Conservation (phyloP, 2,888 invertebrate species). For the Lamproptera curius region DNA sequence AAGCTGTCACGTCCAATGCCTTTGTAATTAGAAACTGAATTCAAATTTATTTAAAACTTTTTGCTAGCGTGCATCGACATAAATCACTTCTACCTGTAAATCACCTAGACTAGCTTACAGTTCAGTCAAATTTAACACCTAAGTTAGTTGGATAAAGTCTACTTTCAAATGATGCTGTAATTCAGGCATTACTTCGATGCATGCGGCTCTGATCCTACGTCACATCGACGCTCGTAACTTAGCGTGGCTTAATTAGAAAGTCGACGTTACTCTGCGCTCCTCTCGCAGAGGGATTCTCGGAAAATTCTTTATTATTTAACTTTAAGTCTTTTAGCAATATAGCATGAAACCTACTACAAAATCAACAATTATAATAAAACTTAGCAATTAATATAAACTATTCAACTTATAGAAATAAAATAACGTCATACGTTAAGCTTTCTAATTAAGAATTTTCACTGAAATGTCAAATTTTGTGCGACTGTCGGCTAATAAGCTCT, state of each 20-base stretch:
- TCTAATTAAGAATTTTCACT: too few species aligned
- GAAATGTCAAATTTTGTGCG: too few species aligned
- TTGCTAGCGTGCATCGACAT: conserved; percentile 19
- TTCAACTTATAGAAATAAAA: background rate
- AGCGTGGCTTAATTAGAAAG: conserved; percentile 21
- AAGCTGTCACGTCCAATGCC: conserved; percentile 1
- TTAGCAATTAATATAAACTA: too few species aligned
- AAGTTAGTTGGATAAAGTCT: conserved; percentile 3
- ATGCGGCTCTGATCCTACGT: conserved; percentile 20
- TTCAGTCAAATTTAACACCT: background rate
- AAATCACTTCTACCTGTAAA: conserved; percentile 21
- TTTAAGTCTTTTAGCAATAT: too few species aligned
- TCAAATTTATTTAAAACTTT: conserved; percentile 19
- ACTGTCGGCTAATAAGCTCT: too few species aligned
- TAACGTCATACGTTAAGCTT: too few species aligned
- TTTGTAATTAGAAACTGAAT: conserved; percentile 11
- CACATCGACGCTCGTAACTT: conserved; percentile 20
- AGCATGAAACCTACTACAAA: too few species aligned
- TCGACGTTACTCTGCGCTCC: conserved; percentile 12
- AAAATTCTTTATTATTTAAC: background rate
- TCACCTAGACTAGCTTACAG: conserved; percentile 8
- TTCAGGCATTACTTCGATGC: conserved; percentile 16
- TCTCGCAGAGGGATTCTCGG: conserved; percentile 4
- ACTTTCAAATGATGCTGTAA: background rate
- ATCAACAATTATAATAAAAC: too few species aligned